Evolutionary conservation across 2,113 vertebrate genomes (phyloP).

Genomic region (Rhinoptilus africanus): DNA sequence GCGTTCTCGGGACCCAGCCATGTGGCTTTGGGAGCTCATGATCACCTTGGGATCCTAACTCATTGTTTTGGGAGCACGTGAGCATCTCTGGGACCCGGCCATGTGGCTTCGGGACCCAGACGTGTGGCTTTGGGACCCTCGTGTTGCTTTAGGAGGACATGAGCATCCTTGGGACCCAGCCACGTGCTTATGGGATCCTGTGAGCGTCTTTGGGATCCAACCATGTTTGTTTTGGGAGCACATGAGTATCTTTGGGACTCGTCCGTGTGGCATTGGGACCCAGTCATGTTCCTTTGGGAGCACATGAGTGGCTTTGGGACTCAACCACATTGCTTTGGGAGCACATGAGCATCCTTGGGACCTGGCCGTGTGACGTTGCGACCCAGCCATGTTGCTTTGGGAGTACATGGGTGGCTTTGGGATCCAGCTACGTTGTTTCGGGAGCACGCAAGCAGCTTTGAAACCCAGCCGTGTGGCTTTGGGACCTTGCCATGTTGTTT

Average conservation of each 20-base stretch:
- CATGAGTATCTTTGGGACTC: background rate
- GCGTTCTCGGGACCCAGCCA: background rate
- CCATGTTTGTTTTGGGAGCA: background rate
- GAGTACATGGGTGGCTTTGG: background rate
- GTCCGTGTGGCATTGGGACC: no score
- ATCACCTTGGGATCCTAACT: no score
- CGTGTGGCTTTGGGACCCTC: no score
- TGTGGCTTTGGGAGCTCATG: no score
- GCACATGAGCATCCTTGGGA: background rate
- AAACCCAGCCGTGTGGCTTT: rapidly evolving
- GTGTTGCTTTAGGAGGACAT: background rate
- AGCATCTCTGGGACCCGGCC: background rate
- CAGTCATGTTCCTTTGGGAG: rapidly evolving
- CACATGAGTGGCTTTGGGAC: rapidly evolving
- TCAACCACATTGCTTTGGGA: rapidly evolving
- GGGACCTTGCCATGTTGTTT: no score
- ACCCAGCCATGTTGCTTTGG: rapidly evolving
- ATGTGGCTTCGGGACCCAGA: background rate
- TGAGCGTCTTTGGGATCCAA: no score
- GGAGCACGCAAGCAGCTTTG: no score
- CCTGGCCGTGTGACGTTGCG: background rate
- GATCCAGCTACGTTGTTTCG: rapidly evolving
- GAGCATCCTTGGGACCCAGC: background rate
- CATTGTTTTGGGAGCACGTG: background rate
- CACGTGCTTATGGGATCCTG: no score